Evolutionary conservation across 2,113 vertebrate genomes (phyloP).

Genomic region (Hipposideros armiger): DNA sequence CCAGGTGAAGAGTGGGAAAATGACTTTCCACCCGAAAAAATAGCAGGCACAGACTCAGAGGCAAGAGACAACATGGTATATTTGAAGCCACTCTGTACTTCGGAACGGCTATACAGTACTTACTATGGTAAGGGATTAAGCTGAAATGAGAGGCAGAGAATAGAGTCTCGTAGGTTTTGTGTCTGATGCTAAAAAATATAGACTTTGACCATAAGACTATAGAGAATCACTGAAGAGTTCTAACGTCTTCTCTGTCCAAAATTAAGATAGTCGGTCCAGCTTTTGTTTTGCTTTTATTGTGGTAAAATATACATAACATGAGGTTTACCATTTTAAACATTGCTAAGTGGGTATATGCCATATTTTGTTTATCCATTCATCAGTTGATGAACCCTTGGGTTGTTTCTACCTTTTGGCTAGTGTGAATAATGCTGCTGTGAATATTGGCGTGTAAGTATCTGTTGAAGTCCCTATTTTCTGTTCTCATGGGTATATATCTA

Average conservation of each 20-base stretch:
- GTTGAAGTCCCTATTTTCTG: neutral
- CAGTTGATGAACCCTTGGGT: neutral
- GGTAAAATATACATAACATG: neutral
- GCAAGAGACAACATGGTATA: neutral
- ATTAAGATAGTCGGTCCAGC: neutral
- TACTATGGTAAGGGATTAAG: neutral
- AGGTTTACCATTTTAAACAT: neutral
- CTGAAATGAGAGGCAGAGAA: neutral
- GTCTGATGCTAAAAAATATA: neutral
- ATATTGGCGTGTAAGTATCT: neutral
- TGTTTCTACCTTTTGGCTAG: neutral
- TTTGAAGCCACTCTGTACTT: neutral
- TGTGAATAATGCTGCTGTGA: neutral
- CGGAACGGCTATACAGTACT: neutral
- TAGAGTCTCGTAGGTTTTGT: neutral
- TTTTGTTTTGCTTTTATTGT: neutral
- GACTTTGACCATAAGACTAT: neutral
- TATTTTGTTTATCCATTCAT: conserved; percentile 11
- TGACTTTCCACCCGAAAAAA: neutral
- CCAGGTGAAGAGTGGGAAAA: neutral
- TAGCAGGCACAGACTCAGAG: neutral
- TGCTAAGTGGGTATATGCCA: neutral
- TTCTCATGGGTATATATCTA: neutral
- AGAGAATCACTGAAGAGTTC: neutral
- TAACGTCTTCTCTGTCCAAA: conserved; percentile 6